Conservation (phyloP, 2,888 invertebrate genomes). For the Temnothorax unifasciatus region DNA sequence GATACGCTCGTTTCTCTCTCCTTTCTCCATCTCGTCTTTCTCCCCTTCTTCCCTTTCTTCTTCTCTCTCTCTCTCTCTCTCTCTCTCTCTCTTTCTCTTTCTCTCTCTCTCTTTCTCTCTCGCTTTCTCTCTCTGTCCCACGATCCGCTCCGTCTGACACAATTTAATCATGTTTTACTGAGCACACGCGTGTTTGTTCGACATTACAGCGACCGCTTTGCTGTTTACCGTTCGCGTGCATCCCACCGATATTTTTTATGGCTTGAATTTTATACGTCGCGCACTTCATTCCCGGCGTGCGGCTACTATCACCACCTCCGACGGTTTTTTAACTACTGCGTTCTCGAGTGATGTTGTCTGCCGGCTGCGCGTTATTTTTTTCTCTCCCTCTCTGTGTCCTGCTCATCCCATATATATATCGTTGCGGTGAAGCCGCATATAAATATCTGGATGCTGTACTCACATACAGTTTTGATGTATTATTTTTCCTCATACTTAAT, state of each 20-base stretch:
- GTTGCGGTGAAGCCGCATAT: not conserved
- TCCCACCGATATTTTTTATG: slow-evolving; percentile 60
- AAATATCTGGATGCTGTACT: slow-evolving; percentile 3
- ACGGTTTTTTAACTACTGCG: slow-evolving; percentile 43
- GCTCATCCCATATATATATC: not conserved
- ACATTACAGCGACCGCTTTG: slow-evolving; percentile 64
- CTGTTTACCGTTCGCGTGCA: slow-evolving; percentile 62
- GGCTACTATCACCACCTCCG: not conserved
- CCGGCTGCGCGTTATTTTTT: slow-evolving; percentile 37
- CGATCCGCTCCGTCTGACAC: slow-evolving; percentile 44
- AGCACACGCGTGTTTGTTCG: slow-evolving; percentile 44
- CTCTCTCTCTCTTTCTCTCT: not conserved
- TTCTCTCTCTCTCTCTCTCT: not conserved
- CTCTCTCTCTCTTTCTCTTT: too few relatives aligned
- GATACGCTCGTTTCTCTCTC: slow-evolving; percentile 33
- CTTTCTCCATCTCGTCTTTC: slow-evolving; percentile 1
- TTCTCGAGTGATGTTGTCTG: slow-evolving; percentile 38
- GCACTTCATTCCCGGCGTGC: slow-evolving; percentile 11
- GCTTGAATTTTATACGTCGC: slow-evolving; percentile 58
- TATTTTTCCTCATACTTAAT: not conserved
- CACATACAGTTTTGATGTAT: not conserved
- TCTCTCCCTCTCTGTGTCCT: not conserved
- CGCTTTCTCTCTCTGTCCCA: not conserved
- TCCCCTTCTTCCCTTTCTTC: not conserved
- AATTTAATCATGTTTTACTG: slow-evolving; percentile 63